phyloP scores from a whole-genome alignment of 2,113 vertebrate species.

The Notechis scutatus region DNA sequence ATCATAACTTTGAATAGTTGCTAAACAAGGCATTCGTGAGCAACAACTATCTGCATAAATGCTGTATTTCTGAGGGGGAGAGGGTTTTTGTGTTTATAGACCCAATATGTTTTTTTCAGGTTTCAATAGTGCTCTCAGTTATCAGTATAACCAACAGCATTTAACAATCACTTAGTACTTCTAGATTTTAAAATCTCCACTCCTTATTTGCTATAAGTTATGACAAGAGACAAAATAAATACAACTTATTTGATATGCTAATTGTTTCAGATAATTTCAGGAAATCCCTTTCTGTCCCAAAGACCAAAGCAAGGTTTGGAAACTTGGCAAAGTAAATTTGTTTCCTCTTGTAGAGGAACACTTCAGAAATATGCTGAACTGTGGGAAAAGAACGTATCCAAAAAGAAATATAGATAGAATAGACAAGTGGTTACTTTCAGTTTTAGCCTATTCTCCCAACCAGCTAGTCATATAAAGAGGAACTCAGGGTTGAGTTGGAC shows the following conservation, averaged over 20 bases:
- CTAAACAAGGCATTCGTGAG: not conserved
- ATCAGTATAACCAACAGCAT: not conserved
- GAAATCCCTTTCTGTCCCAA: slow-evolving; percentile 18
- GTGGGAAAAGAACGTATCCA: not conserved
- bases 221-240: not conserved
- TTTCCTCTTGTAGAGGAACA: not conserved
- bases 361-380: not conserved
- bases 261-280: slow-evolving; percentile 12
- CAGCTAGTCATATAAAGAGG: not conserved
- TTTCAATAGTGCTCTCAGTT: not conserved
- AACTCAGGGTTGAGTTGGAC: not conserved
- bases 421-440: not conserved
- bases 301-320: not conserved
- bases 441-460: not conserved
- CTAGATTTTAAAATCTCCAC: not conserved
- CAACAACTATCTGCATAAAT: not conserved
- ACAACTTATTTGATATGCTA: not conserved
- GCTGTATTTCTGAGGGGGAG: not conserved
- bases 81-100: not conserved
- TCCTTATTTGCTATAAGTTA: not conserved
- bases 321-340: not conserved
- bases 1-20: not conserved
- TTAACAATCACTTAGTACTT: not conserved
- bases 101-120: not conserved
- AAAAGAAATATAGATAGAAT: not conserved